These are phyloP conservation scores for Lophura nycthemera DNA, from an alignment of 2,113 vertebrate species.

Conservation along the genomic window DNA sequence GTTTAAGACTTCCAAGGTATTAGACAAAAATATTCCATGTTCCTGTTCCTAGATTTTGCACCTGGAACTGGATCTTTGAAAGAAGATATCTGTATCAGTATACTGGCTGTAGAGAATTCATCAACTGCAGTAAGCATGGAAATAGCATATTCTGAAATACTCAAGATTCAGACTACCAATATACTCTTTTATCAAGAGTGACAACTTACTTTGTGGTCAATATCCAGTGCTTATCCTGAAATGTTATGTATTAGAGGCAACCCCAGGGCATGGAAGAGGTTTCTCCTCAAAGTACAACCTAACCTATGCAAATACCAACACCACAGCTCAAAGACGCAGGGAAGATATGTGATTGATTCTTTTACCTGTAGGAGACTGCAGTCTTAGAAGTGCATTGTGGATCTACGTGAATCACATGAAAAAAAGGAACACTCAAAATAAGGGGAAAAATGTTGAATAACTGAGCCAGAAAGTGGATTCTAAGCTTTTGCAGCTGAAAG, in stretches of 20 bases:
- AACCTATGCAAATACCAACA: neutral
- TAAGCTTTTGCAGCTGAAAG: conserved; percentile 18
- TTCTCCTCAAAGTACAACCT: neutral
- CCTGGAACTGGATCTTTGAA: neutral
- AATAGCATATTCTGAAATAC: neutral
- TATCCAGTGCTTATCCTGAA: neutral
- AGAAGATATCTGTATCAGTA: neutral
- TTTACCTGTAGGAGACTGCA: neutral
- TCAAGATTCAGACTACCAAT: neutral
- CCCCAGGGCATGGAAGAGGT: neutral
- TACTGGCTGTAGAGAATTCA: neutral
- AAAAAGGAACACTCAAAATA: neutral
- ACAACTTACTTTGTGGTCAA: neutral
- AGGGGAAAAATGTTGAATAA: neutral
- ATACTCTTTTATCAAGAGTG: neutral
- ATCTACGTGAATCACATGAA: neutral
- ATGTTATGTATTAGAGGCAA: neutral
- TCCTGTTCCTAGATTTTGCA: neutral
- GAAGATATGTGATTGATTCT: neutral
- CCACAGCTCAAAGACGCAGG: neutral
- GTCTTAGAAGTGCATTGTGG: conserved; percentile 3
- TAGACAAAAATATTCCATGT: neutral
- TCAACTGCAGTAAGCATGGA: neutral
- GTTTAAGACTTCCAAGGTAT: neutral
- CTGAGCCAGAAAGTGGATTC: neutral